These are phyloP conservation scores for Amorpha juglandis DNA, from an alignment of 2,888 invertebrate species.

Conservation along the genomic window DNA sequence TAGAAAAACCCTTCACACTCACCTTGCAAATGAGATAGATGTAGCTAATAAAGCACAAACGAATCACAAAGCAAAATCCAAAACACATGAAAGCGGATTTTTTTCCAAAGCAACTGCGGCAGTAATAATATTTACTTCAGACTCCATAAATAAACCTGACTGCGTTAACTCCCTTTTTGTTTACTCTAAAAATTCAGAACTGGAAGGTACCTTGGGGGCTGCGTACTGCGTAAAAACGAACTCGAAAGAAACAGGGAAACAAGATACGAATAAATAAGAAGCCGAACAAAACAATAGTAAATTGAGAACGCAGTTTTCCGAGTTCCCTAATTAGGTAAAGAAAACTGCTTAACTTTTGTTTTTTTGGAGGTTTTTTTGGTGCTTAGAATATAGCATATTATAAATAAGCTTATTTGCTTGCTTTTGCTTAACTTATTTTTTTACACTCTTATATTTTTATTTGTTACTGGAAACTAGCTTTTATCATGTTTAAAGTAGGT, in stretches of 20 bases:
- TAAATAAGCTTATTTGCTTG: too few species aligned
- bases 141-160: slow-evolving; percentile 33
- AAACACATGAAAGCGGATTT: not conserved
- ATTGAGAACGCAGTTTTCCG: slow-evolving; percentile 38
- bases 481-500: too few species aligned
- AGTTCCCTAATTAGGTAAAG: slow-evolving; percentile 39
- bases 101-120: slow-evolving; percentile 8
- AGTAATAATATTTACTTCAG: slow-evolving; percentile 18
- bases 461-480: too few species aligned
- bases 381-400: not conserved
- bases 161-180: slow-evolving; percentile 38
- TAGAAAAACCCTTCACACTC: not conserved
- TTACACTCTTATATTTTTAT: too few species aligned
- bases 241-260: slow-evolving; percentile 54
- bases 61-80: not conserved
- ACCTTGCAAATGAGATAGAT: not conserved
- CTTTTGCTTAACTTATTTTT: too few species aligned
- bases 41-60: not conserved
- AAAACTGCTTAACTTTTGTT: slow-evolving; percentile 28
- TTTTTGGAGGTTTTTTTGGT: slow-evolving; percentile 1
- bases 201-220: slow-evolving; percentile 35
- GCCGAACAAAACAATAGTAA: slow-evolving; percentile 43
- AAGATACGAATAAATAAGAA: slow-evolving; percentile 65
- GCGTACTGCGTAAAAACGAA: slow-evolving; percentile 37
- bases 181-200: slow-evolving; percentile 50